Evolutionary conservation across 2,797 vertebrate species (phyloP), one percentile per base, ranked within the genome.

Genomic region (Myotis myotis): DNA sequence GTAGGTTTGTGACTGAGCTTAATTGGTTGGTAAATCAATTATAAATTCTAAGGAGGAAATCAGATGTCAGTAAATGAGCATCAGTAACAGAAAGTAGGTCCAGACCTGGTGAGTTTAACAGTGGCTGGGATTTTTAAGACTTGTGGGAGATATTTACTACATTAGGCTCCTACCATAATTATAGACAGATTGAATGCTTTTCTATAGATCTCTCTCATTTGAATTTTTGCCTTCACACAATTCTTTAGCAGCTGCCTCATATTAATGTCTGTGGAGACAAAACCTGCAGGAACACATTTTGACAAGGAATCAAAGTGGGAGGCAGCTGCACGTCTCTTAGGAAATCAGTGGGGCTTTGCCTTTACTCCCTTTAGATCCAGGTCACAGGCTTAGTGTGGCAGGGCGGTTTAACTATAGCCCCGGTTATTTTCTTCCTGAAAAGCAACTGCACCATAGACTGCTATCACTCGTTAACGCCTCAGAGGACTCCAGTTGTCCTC

Each of bases 1-100:
- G 88, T 84, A 95, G 87, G 88, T 97, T 89, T 92, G 93, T 44
- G 91, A 72, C 44, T 84, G 92, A 92, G 79, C 38, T 92, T 95
- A 81, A 93, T 87, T 97, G 96, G 87, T 97, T 96, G 96, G 95
- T 96, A 72, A 96, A 60, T 96, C 96, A 94, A 94, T 91, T 87
- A 92, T 95, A 86, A 96, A 96, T 74, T 91, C 89, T 11, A 20
- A 71, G 87, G 91, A 96, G 82, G 41, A 96, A 95, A 93, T 87
- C 92, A 93, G 72, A 94, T 96, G 89, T 97, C 76, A 87, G 88
- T 94, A 91, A 85, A 47, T 86, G 57, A 80, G 72, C 72, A 3
- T 0, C 41, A 81, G 66, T 71, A 96, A 92, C n/a, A 44, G 94
- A 96, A 96, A 93, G 87, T 95, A 84, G 23, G 44, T 94, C 0